These are phyloP conservation scores for Tapera naevia DNA, from an alignment of 2,797 vertebrate species.

Conservation along the genomic window DNA sequence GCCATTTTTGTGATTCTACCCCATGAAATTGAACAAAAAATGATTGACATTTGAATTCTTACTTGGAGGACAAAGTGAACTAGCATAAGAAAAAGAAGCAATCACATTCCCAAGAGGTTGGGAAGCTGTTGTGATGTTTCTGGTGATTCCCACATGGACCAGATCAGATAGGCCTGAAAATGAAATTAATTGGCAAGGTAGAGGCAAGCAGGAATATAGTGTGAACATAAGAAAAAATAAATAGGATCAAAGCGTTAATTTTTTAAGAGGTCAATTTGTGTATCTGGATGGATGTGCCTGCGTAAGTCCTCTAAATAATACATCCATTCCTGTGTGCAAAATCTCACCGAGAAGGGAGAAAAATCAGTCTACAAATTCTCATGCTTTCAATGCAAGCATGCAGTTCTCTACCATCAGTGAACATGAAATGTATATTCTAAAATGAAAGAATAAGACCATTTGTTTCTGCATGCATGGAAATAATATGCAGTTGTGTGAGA, in stretches of 20 bases:
- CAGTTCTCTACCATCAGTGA: not conserved
- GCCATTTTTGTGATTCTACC: conserved; percentile 80
- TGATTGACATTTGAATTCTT: conserved; percentile 81
- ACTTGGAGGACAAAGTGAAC: conserved; percentile 67
- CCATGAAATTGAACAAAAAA: conserved; percentile 80
- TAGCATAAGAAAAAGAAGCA: conserved; percentile 49
- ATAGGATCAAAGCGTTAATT: not conserved
- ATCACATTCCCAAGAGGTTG: conserved; percentile 43
- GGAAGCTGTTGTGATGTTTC: conserved; percentile 7
- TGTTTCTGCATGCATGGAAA: not conserved
- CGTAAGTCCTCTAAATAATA: not conserved
- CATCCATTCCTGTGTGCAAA: not conserved
- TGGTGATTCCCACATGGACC: conserved; percentile 36
- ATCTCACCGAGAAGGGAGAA: not conserved
- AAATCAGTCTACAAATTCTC: not conserved
- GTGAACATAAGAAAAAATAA: not conserved
- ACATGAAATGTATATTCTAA: not conserved
- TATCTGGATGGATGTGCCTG: not conserved
- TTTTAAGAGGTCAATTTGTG: not conserved
- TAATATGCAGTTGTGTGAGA: not conserved
- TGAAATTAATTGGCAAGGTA: not conserved
- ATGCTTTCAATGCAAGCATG: not conserved
- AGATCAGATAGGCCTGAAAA: conserved; percentile 5
- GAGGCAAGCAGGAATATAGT: not conserved
- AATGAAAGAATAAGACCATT: not conserved